phyloP scores from a whole-genome alignment of 2,888 invertebrate genomes.

The Pyrrhosoma nymphula region DNA sequence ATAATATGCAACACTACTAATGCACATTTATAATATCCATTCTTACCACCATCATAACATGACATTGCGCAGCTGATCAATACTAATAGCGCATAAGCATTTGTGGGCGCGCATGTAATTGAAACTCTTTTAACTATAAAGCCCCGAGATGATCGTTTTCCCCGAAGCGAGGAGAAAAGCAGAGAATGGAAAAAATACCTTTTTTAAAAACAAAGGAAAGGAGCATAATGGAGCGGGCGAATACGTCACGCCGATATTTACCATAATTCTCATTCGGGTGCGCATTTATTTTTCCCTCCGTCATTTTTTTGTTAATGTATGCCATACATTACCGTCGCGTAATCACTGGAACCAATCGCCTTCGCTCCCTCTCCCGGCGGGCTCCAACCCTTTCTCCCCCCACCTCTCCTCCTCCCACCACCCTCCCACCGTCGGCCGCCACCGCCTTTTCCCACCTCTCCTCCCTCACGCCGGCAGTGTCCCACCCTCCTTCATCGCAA shows the following conservation, averaged over 20 bases:
- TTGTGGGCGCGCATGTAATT: neutral
- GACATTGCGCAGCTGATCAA: neutral
- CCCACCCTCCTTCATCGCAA: neutral
- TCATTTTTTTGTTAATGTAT: conserved; percentile 57
- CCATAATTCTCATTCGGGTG: conserved; percentile 58
- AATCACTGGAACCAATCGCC: conserved; percentile 61
- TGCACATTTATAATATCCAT: too few species aligned
- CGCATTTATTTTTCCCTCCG: conserved; percentile 56
- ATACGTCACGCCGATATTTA: conserved; percentile 49
- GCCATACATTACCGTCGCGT: conserved; percentile 51
- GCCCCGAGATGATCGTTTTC: neutral
- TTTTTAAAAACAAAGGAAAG: neutral
- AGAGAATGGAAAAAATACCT: neutral
- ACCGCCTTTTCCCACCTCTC: neutral
- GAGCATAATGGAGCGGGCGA: neutral
- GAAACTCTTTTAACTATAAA: neutral
- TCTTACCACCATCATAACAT: too few species aligned
- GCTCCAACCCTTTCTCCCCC: neutral
- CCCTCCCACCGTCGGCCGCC: neutral
- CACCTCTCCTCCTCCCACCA: neutral
- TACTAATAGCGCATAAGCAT: neutral
- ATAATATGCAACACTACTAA: too few species aligned
- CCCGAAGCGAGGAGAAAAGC: neutral
- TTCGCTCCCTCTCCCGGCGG: neutral
- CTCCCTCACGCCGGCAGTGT: neutral